Conservation (phyloP, 2,888 invertebrate species). For the Agapostemon virescens region DNA sequence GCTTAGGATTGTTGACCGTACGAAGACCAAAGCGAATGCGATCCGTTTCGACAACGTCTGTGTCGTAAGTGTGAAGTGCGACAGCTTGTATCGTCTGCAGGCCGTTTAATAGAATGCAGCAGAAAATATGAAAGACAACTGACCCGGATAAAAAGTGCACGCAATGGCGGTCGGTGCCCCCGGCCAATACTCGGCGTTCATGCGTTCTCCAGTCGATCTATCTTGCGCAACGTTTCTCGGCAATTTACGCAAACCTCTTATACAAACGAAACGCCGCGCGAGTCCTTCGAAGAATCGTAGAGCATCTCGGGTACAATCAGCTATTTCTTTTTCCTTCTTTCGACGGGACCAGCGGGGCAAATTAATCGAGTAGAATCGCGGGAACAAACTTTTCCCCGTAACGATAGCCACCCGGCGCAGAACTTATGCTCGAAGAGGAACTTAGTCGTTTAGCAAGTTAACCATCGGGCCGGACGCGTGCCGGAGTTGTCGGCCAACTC, state of each 20-base stretch:
- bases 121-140: constrained; percentile 8
- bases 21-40: no score
- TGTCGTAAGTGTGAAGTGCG: background rate
- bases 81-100: background rate
- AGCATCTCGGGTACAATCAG: background rate
- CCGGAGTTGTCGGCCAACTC: constrained; percentile 27
- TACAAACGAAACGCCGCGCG: background rate
- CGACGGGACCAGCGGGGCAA: background rate
- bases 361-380: constrained; percentile 28
- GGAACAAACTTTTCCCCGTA: constrained; percentile 35
- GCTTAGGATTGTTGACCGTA: no score
- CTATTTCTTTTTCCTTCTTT: background rate
- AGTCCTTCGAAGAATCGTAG: background rate
- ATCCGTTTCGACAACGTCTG: background rate
- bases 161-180: background rate
- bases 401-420: constrained; percentile 27
- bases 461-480: constrained; percentile 40
- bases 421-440: constrained; percentile 16
- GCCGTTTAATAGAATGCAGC: background rate
- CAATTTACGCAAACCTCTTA: background rate
- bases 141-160: constrained; percentile 9
- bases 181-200: background rate
- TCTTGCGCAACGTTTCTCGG: constrained; percentile 4
- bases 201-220: background rate
- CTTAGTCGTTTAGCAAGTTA: constrained; percentile 37